A percentile compares a stretch with the other conserved stretches of the same genome.
Conservation (phyloP, 2,888 invertebrate species). For the Leucophenga montana region DNA sequence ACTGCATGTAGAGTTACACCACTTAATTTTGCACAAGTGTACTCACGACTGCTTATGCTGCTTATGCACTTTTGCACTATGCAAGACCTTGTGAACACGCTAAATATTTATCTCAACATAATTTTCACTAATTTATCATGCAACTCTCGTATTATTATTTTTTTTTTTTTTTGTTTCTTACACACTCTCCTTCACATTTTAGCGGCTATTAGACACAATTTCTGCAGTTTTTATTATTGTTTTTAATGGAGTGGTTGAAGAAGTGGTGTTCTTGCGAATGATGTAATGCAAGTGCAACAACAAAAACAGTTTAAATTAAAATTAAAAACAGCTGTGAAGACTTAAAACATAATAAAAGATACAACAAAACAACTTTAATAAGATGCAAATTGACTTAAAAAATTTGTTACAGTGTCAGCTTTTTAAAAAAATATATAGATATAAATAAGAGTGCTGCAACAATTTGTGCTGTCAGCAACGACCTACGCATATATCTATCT, state of each 20-base stretch:
- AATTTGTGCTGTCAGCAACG: constrained; percentile 46
- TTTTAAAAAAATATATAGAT: constrained; percentile 36
- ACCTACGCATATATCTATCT: not conserved
- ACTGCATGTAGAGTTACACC: too few species aligned
- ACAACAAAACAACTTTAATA: not conserved
- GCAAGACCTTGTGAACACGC: too few species aligned
- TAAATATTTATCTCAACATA: too few species aligned
- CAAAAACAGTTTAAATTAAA: not conserved
- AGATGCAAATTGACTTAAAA: not conserved
- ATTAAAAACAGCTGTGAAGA: not conserved
- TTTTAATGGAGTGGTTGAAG: constrained; percentile 23
- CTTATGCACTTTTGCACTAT: too few species aligned
- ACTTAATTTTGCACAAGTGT: too few species aligned
- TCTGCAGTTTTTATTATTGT: constrained; percentile 29
- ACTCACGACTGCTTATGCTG: too few species aligned
- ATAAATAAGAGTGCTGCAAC: constrained; percentile 47
- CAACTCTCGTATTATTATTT: too few species aligned
- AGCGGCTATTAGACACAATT: constrained; percentile 30
- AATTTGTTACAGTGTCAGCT: too few species aligned
- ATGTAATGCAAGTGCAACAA: constrained; percentile 37
- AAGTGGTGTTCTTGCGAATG: constrained; percentile 43
- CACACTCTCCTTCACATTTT: constrained; percentile 12
- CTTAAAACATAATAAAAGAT: not conserved
- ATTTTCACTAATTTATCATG: too few species aligned
- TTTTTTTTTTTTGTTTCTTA: too few species aligned